Evolutionary conservation across 2,113 vertebrate genomes (phyloP), one percentile per base, ranked within the genome.

Genomic region (Chlorocebus sabaeus): DNA sequence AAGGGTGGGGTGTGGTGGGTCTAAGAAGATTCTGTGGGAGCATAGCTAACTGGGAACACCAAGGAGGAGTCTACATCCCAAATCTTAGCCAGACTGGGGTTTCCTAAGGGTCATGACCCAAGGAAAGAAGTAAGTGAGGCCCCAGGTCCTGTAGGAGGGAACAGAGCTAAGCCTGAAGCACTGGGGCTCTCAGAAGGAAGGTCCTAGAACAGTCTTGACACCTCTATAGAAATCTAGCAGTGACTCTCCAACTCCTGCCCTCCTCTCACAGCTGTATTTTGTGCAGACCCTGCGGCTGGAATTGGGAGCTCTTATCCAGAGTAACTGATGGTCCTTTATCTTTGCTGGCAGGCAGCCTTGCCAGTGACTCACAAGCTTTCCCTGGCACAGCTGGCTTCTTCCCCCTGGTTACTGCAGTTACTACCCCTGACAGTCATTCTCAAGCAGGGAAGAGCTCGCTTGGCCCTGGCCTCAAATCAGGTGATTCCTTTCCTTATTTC

Each of bases 351-450:
- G 85, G 30, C 43, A 89, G 67, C 38, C 67, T 85, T 68, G 76
- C 55, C 48, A 52, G 76, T 75, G 88, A 92, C 80, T 96, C 80
- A 93, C 57, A 92, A 81, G 40, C 38, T 79, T 73, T 91, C 61
- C 86, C 85, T 79, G n/a, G 64, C 57, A 89, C 16, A 55, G 89
- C 45, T 55, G 38, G 52, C 84, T 92, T 23, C 64, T 68, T 95
- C 30, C 64, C 40, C 70, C 59, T 32, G 80, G 92, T 93, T 96
- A 78, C 84, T 94, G 84, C 76, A 5, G 25, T 67, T 59, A 84
- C 67, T 68, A 84, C n/a, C 48, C 27, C 59, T 22, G 70, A 78
- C 32, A 45, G 25, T 52, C 25, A 67, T 83, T 84, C 67, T 84
- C 48, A 68, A 87, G 76, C 67, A 83, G 90, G 45, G n/a, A 90